Base-by-base conservation (phyloP, 2,113 vertebrate genomes). In the Euleptes europaea region DNA sequence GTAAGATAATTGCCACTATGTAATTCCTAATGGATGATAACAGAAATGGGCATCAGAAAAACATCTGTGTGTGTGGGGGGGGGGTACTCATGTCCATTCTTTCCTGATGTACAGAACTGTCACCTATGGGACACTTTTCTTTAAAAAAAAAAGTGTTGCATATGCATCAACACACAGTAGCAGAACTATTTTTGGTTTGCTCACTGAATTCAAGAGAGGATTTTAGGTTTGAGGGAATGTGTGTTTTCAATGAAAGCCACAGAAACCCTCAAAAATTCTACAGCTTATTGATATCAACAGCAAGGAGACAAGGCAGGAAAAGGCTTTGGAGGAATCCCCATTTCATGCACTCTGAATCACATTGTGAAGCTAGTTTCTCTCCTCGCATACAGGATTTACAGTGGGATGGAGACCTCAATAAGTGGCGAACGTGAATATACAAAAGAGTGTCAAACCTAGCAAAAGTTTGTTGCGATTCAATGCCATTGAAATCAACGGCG, bases 1-100 rank as follows among this genome's bases (percentile, higher is more conserved):
- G 66, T 78, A 78, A 78, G 74, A 78, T 84, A 78, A 78, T 84
- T 78, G 65, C 83, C 74, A 84, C 49, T 69, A 78, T 84, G 65
- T 44, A 70, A 78, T 84, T 84, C 40, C 51, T 84, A 78, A 78
- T 78, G 66, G 76, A 70, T 84, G 75, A 78, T 40, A 70, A 57
- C 31, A 60, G 35, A 78, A 76, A 78, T 47, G 49, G 54, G 75
- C 65, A 60, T 82, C 49, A 57, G 67, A 57, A 72, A 71, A 40
- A 72, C 33, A 38, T 71, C n/a, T 38, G 23, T 63, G 23, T 54
- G 51, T 15, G 6, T 23, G 54, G 54, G 21, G 26, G 33, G 54
- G 33, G 44, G 23, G 60, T 78, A 35, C 8, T 54, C 10, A 28
- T 71, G 31, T 44, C 51, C 49, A 47, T 57, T 57, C 70, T 23